Evolutionary conservation across 2,888 invertebrate genomes (phyloP), one percentile per base, ranked within the genome.

Genomic region (Suillia variegata): DNA sequence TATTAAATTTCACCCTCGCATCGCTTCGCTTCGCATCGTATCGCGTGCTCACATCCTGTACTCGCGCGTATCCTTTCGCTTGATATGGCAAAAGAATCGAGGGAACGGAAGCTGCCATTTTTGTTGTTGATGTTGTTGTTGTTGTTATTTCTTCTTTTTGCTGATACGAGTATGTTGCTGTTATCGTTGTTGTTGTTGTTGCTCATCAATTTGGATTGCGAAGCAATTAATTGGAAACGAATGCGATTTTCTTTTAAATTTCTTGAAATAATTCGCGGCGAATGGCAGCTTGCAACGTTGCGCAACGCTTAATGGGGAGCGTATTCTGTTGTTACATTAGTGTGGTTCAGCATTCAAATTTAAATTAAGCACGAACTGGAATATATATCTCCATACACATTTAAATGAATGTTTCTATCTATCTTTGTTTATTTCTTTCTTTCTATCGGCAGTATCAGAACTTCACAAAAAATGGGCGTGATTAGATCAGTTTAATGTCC

Each of bases 181-280:
- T 8, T 4, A 38, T 38, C 38, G 45, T 20, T 20, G 45, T 58
- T 49, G 49, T 58, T 61, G 52, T 53, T 55, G 50, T 48, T 52
- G 60, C 61, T 57, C 59, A 58, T 56, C 26, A 62, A 61, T 50
- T 42, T 62, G 59, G 33, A 62, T 64, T 63, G 62, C 50, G 56
- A 62, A 67, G 63, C 59, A 67, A 61, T 70, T 68, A 70, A 67
- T 65, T 66, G 62, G 59, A 61, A 65, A 58, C 59, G 61, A 62
- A 65, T 69, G 61, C 57, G 62, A 65, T 67, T 68, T 66, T 54
- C 61, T 59, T 53, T n/a, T 13, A 60, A 61, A 60, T 60, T 59
- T 45, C 53, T 60, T 38, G 53, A 31, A 60, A 56, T 49, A 56
- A 56, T 48, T 45, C 20, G 20, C 45, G 20, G 8, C 45, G 45